Conservation (phyloP, 2,888 invertebrate genomes). For the Steinernema carpocapsae region DNA sequence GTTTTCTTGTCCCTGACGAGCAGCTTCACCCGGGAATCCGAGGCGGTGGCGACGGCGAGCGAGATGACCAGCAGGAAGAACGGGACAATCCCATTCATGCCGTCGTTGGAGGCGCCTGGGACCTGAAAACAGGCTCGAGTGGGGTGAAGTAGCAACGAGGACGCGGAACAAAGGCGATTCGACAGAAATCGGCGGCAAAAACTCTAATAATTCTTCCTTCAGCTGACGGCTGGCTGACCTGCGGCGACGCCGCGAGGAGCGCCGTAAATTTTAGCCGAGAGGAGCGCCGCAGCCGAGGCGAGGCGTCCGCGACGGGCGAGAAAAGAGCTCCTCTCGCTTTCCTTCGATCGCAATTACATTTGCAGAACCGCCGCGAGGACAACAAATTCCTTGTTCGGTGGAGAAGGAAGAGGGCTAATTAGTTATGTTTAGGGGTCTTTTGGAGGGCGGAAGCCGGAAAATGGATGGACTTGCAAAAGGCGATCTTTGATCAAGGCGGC, state of each 20-base stretch:
- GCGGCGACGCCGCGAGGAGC: neutral
- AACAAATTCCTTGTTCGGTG: neutral
- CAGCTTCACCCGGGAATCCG: slow-evolving; percentile 7
- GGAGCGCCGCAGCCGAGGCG: neutral
- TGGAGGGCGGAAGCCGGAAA: too few relatives aligned
- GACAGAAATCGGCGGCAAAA: slow-evolving; percentile 13
- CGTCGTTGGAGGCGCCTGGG: slow-evolving; percentile 3
- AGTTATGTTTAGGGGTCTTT: too few relatives aligned
- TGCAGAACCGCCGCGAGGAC: neutral
- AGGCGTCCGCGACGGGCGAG: neutral
- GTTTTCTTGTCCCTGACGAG: slow-evolving; percentile 29
- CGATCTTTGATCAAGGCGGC: too few relatives aligned
- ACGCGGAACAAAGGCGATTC: slow-evolving; percentile 1
- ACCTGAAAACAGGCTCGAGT: neutral
- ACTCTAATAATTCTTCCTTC: slow-evolving; percentile 14
- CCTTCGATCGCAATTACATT: neutral
- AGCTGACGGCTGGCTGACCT: too few relatives aligned
- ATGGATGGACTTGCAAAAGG: too few relatives aligned
- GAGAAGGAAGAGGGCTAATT: neutral
- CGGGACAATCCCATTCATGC: slow-evolving; percentile 8
- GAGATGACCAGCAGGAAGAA: neutral
- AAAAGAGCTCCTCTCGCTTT: neutral
- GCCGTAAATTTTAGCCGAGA: slow-evolving; percentile 23
- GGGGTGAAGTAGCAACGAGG: too few relatives aligned
- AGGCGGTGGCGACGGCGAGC: neutral